Conservation (phyloP, 2,888 invertebrate species). For the Deroplatys truncata region DNA sequence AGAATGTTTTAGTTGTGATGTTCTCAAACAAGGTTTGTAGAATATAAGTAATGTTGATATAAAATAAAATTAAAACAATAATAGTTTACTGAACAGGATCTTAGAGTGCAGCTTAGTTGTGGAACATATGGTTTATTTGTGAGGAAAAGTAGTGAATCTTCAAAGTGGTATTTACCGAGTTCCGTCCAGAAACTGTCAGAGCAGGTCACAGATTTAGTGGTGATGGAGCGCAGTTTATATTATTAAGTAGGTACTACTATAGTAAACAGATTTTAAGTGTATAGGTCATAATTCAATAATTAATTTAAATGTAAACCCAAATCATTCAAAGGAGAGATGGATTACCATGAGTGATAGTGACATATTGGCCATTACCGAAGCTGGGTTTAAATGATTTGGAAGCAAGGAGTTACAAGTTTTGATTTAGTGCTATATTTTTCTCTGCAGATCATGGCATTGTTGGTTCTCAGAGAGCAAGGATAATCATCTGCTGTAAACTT, state of each 20-base stretch:
- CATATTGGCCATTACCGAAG: too few species aligned
- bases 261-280: too few species aligned
- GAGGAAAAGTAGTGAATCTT: background rate
- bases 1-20: background rate
- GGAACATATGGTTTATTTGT: background rate
- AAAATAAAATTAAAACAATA: background rate
- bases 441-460: background rate
- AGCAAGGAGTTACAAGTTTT: background rate
- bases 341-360: too few species aligned
- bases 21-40: background rate
- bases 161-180: too few species aligned
- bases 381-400: background rate
- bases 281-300: too few species aligned
- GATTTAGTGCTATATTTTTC: background rate
- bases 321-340: too few species aligned
- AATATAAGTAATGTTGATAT: background rate
- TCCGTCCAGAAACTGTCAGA: too few species aligned
- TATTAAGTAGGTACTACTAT: too few species aligned
- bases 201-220: too few species aligned
- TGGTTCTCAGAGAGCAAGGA: background rate
- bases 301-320: too few species aligned
- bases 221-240: too few species aligned
- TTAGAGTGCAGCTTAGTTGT: background rate
- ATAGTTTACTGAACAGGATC: background rate
- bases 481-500: background rate